Evolutionary conservation across 1,140 invertebrate genomes (phyloP), one percentile per base, ranked within the genome.

Genomic region (Papilio polyxenes): DNA sequence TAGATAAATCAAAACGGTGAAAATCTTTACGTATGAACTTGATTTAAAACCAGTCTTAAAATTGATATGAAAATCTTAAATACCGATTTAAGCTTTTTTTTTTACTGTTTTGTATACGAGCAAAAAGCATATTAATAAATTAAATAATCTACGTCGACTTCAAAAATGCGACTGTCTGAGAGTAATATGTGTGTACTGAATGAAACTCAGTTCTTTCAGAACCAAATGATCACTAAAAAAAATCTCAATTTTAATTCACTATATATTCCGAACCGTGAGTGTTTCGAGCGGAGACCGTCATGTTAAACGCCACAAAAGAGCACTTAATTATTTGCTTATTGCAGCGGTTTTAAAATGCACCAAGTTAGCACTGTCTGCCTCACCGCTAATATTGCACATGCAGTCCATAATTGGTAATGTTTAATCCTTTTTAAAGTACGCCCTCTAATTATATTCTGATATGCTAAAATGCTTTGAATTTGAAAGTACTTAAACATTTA

Each of bases 1-100:
- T 83, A 84, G 62, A 78, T 82, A 76, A 82, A 86, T 82, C 85
- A 86, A 84, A 83, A 82, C 83, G 84, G 62, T 75, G 72, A 82
- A 69, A 65, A 8, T 7, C 17, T 56, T 17, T 49, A 31, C 62
- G 2, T n/a, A 40, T 20, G 56, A 81, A 77, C 48, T 69, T 81
- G 72, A 11, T 75, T 77, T 59, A 44, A 53, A 10, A 8, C 2
- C 6, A 51, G 10, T 11, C 40, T 44, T 44, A 44, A 44, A 44
- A 44, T 44, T 44, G 7, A 7, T 44, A 44, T 44, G 23, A 31
- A 31, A 31, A 31, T 31, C 23, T 31, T 31, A 31, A 31, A 31
- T 31, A 31, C 23, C 0, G 23, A 31, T 31, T 31, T 31, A 31
- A 31, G 23, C 23, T 31, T 44, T 44, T 44, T 44, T 44, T 44